A percentile compares a stretch with the other conserved stretches of the same genome.
These are phyloP conservation scores for Melanotaenia boesemani DNA, from an alignment of 2,797 vertebrate species.

Conservation along the genomic window DNA sequence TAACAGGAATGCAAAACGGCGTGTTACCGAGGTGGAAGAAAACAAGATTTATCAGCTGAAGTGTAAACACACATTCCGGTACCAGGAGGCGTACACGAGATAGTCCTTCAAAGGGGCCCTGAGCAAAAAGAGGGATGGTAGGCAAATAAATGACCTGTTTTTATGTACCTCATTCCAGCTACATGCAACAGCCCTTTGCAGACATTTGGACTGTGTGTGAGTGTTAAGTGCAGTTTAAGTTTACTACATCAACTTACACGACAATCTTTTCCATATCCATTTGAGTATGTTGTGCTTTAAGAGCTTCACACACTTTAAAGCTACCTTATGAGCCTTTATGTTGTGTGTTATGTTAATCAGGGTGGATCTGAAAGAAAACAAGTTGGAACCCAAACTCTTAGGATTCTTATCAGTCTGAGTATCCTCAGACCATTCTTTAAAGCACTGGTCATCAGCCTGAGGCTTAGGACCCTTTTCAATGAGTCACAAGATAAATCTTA, in stretches of 20 bases:
- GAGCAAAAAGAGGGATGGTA: not conserved
- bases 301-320: not conserved
- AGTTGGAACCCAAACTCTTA: not conserved
- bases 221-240: not conserved
- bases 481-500: not conserved
- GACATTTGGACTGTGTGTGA: not conserved
- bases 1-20: conserved; percentile 76
- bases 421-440: not conserved
- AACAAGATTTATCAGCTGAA: not conserved
- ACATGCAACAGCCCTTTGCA: not conserved
- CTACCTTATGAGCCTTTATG: too few species aligned
- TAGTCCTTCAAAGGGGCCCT: not conserved
- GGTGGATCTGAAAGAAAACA: not conserved
- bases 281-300: not conserved
- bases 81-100: not conserved
- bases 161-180: not conserved
- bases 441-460: not conserved
- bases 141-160: too few species aligned
- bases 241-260: not conserved
- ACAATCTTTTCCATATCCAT: not conserved
- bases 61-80: not conserved
- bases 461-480: not conserved
- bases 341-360: not conserved
- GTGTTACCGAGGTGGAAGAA: conserved; percentile 37
- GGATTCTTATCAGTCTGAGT: not conserved